These are phyloP conservation scores for Sesia apiformis DNA, from an alignment of 2,888 invertebrate genomes.

Conservation along the genomic window DNA sequence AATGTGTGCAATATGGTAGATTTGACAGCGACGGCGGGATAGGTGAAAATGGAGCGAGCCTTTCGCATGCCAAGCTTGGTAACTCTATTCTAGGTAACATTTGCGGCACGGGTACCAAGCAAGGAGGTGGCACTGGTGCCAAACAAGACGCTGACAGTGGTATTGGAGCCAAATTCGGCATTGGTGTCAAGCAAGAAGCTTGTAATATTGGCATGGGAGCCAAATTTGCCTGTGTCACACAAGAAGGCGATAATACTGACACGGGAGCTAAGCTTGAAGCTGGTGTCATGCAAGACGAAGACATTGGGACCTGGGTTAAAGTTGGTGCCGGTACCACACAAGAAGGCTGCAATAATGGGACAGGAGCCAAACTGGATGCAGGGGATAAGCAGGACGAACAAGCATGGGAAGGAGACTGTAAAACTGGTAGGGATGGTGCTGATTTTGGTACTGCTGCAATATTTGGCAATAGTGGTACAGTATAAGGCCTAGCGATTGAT, in stretches of 20 bases:
- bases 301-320: neutral
- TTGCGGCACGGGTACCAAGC: neutral
- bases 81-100: neutral
- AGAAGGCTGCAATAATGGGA: neutral
- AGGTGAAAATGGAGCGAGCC: neutral
- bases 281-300: neutral
- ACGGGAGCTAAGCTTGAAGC: neutral
- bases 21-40: neutral
- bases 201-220: neutral
- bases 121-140: neutral
- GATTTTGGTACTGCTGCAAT: too few species aligned
- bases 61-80: neutral
- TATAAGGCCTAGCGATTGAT: neutral
- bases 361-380: neutral
- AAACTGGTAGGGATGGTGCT: too few species aligned
- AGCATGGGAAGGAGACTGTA: neutral
- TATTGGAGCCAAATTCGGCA: neutral
- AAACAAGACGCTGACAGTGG: neutral
- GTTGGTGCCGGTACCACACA: neutral
- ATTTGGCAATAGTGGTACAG: neutral
- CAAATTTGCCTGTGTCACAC: neutral
- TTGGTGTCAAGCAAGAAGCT: neutral
- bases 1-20: neutral
- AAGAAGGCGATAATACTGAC: neutral
- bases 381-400: neutral